Base-by-base conservation (phyloP, 2,113 vertebrate species). In the Campylomormyrus numenius region DNA sequence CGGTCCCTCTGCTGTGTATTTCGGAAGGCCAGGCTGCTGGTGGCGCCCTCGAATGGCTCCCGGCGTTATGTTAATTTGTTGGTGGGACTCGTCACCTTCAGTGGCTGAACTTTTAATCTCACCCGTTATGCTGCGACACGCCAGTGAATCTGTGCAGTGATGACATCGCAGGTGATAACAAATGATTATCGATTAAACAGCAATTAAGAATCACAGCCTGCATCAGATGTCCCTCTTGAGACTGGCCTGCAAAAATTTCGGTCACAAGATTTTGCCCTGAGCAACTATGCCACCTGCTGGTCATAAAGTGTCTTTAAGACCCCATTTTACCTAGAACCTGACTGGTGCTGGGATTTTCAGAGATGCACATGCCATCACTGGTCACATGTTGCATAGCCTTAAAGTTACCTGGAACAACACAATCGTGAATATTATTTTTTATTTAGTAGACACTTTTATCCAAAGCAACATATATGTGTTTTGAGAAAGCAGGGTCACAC, bases 111-210 rank as follows among this genome's bases (percentile, higher is more conserved):
- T 17, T 31, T 88, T 50, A 88, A 89, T 89, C n/a, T 35, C 88
- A 31, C 42, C 62, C 46, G 45, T 89, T 46, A 39, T 66, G 62
- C 62, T 50, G n/a, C 46, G 15, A 50, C 42, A 48, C 46, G 42
- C 88, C 62, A 31, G 45, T 88, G 62, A 74, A 88, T 70, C 39
- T 46, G 53, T 10, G 62, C 45, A 70, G 5, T 66, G 62, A 6
- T 66, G 31, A 58, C 53, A 39, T 46, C 48, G 62, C 62, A 50
- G 45, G n/a, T 21, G 13, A 27, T 35, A 70, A 89, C 70, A 3
- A 50, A 66, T 17, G 27, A 49, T 89, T 46, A 50, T 89, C 70
- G 62, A 89, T 89, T 89, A 74, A 50, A 50, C 45, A 15, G 88
- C 88, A 35, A 89, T 49, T 31, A 77, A 45, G 62, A 89, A 74